Conservation (phyloP, 1,140 invertebrate genomes). For the Proctacanthus coquilletti region DNA sequence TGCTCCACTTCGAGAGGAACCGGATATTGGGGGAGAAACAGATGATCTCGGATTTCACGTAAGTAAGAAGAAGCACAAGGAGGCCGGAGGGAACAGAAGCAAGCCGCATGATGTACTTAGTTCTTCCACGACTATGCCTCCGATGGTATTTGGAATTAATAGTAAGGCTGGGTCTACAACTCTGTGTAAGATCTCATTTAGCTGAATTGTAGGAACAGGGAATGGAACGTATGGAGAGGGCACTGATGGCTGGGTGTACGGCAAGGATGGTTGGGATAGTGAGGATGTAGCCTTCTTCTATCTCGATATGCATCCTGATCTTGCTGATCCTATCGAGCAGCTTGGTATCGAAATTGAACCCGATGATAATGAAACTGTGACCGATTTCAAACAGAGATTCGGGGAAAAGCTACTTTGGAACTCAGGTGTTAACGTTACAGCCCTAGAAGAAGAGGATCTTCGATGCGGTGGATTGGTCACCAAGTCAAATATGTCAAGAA, state of each 20-base stretch:
- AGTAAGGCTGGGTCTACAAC: slow-evolving; percentile 15
- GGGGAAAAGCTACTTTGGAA: slow-evolving; percentile 39
- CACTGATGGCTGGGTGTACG: slow-evolving; percentile 21
- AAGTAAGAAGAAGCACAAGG: slow-evolving; percentile 29
- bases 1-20: slow-evolving; percentile 16
- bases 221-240: slow-evolving; percentile 2
- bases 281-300: slow-evolving; percentile 40
- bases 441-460: slow-evolving; percentile 50
- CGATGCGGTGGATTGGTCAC: slow-evolving; percentile 51
- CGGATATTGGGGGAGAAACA: slow-evolving; percentile 28
- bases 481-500: slow-evolving; percentile 40
- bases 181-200: slow-evolving; percentile 1
- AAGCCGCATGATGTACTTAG: slow-evolving; percentile 31
- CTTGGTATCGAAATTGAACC: slow-evolving; percentile 53
- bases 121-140: slow-evolving; percentile 30
- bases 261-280: too few relatives aligned
- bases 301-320: slow-evolving; percentile 51
- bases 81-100: slow-evolving; percentile 10
- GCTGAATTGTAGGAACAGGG: not conserved
- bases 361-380: slow-evolving; percentile 45
- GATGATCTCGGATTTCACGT: slow-evolving; percentile 36
- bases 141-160: slow-evolving; percentile 16
- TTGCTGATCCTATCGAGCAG: slow-evolving; percentile 50
- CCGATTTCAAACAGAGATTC: slow-evolving; percentile 50
- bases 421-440: slow-evolving; percentile 49